Base-by-base conservation (phyloP, 1,140 invertebrate species). In the Aphidius gifuensis region DNA sequence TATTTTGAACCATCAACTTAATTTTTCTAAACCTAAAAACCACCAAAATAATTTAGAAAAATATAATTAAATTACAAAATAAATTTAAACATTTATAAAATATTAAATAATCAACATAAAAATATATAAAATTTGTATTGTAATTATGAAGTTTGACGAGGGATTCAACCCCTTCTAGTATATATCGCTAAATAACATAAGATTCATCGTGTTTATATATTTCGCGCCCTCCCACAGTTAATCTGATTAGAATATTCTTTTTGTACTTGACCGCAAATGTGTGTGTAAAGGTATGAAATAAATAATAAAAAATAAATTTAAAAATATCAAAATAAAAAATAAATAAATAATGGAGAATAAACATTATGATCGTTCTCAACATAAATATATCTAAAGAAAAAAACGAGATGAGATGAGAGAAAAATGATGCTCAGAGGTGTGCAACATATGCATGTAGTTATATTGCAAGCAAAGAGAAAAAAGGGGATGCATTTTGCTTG, bases 341-440 rank as follows among this genome's bases (percentile, higher is more conserved):
- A 5, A 42, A 42, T 11, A 42, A 49, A 44, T 48, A 56, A 55
- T 55, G 64, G 64, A 71, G 68, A 71, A 72, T 77, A 75, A 77
- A 77, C 74, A 78, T 77, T 77, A 76, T 72, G 74, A 74, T 75
- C 62, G 66, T 61, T 53, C 9, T 65, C 73, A 73, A 72, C 75
- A 77, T 77, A 77, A 78, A 77, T 75, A 75, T 71, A 68, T 9
- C 8, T 46, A 46, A 46, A 46, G 45, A 46, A 46, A 8, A 46
- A 3, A n/a, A 46, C 8, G 4, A 46, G 3, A 9, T 2, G 68
- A 64, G 61, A 59, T 54, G 64, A 66, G 62, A 62, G 23, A 60
- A 49, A 54, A 59, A 58, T 32, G 23, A 32, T 32, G 23, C 23
- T 32, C 23, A 32, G 4, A 32, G 23, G 23, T 32, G 23, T 32